phyloP scores from a whole-genome alignment of 2,888 invertebrate genomes.

The Cartodere bifasciata region DNA sequence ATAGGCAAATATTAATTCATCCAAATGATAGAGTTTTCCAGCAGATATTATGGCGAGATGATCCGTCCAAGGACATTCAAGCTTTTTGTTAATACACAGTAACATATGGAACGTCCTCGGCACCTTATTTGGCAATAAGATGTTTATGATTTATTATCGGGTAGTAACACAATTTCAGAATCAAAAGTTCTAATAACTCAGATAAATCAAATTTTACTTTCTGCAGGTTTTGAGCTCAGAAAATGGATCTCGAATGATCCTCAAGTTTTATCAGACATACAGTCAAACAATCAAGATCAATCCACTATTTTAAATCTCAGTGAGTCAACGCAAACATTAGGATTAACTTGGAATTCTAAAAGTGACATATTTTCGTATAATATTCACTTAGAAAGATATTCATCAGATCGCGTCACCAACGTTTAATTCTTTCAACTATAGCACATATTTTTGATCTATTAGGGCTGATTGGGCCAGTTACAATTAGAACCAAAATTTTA shows the following conservation, averaged over 20 bases:
- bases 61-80: slow-evolving; percentile 8
- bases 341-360: slow-evolving; percentile 2
- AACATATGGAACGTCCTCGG: slow-evolving; percentile 14
- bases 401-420: slow-evolving; percentile 7
- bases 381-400: not conserved
- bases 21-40: slow-evolving; percentile 13
- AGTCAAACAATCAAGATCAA: slow-evolving; percentile 1
- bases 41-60: slow-evolving; percentile 16
- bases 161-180: slow-evolving; percentile 11
- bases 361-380: slow-evolving; percentile 3
- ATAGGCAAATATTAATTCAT: slow-evolving; percentile 15
- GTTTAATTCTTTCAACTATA: slow-evolving; percentile 13
- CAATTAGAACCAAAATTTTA: slow-evolving; percentile 16
- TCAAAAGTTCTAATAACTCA: slow-evolving; percentile 7
- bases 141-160: slow-evolving; percentile 14
- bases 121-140: slow-evolving; percentile 15
- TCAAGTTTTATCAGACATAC: too few relatives aligned
- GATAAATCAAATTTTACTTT: slow-evolving; percentile 8
- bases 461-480: slow-evolving; percentile 15
- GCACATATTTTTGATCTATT: slow-evolving; percentile 18
- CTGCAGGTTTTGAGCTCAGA: slow-evolving; percentile 11
- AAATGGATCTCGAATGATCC: slow-evolving; percentile 14
- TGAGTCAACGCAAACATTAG: slow-evolving; percentile 5
- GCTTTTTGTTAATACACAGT: slow-evolving; percentile 14
- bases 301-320: not conserved